phyloP scores from a whole-genome alignment of 2,113 vertebrate species.

The Dromas ardeola region DNA sequence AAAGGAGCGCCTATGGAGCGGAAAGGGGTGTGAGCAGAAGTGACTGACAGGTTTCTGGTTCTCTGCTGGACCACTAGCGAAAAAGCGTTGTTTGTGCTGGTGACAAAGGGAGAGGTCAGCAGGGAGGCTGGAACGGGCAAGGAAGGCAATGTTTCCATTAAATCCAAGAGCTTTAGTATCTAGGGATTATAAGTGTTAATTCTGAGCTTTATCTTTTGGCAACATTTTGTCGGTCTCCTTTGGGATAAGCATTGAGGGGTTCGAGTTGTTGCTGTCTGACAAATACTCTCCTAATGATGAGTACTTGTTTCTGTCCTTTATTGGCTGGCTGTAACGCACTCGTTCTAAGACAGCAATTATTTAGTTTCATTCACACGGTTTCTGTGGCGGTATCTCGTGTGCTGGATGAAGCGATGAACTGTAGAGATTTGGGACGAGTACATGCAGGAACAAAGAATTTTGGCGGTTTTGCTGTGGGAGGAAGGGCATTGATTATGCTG shows the following conservation, averaged over 20 bases:
- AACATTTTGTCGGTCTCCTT: background rate
- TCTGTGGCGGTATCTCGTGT: background rate
- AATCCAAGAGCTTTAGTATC: background rate
- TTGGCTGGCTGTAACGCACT: background rate
- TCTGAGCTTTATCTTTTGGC: background rate
- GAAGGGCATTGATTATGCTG: conserved; percentile 12
- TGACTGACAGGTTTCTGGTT: conserved; percentile 5
- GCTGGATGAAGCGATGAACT: background rate
- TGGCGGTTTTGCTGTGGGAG: background rate
- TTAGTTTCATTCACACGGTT: background rate
- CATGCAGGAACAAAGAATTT: conserved; percentile 23
- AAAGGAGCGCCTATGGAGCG: background rate
- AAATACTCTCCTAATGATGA: background rate
- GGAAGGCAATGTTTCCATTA: background rate
- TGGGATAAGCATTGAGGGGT: background rate
- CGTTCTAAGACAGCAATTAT: background rate
- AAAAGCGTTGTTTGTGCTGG: background rate
- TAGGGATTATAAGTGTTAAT: background rate
- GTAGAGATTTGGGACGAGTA: background rate
- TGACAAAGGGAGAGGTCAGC: conserved; percentile 19
- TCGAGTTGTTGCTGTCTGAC: background rate
- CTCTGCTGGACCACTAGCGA: background rate
- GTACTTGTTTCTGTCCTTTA: background rate
- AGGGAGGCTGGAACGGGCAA: background rate
- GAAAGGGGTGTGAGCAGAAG: background rate